Base-by-base conservation (phyloP, 2,888 invertebrate genomes). In the Pteria penguin region DNA sequence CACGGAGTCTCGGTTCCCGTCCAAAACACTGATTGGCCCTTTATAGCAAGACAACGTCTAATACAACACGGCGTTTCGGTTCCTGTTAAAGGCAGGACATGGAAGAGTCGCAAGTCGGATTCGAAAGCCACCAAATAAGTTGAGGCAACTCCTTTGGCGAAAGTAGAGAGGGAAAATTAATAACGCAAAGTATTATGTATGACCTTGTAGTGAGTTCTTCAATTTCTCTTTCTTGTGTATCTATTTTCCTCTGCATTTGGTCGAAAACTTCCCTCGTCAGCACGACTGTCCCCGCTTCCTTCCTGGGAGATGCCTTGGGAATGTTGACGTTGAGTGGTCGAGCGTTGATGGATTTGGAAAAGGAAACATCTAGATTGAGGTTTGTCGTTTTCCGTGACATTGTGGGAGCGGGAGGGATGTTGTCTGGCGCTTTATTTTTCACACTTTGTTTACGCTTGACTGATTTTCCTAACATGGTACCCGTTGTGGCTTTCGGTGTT, bases 171-270 rank as follows among this genome's bases (percentile, higher is more conserved):
- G n/a, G n/a, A n/a, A n/a, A n/a, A n/a, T n/a, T n/a, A n/a, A n/a
- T n/a, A n/a, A n/a, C n/a, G n/a, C n/a, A n/a, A n/a, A n/a, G n/a
- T n/a, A n/a, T 61, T 63, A 33, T 14, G 24, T 5, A 22, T 8
- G n/a, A 57, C 68, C 68, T 68, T 1, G 31, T 68, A 11, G 68
- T 68, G 26, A 68, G 68, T 4, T 68, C 68, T 1, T 68, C 68
- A 14, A 68, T 68, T 33, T 68, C 32, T 31, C 29, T 31, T 4
- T 55, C 57, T 33, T 68, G 68, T 26, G 32, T 26, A n/a, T 55
- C 57, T 31, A 68, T 32, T 57, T 18, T 68, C 31, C 57, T 31
- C 54, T 58, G 55, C 24, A 68, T 27, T 57, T 32, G 54, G 24
- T 68, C 68, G 32, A 57, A 57, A 2, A 32, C 57, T 18, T 55